Conservation (phyloP, 2,888 invertebrate species). For the Drosophila imparisetae region DNA sequence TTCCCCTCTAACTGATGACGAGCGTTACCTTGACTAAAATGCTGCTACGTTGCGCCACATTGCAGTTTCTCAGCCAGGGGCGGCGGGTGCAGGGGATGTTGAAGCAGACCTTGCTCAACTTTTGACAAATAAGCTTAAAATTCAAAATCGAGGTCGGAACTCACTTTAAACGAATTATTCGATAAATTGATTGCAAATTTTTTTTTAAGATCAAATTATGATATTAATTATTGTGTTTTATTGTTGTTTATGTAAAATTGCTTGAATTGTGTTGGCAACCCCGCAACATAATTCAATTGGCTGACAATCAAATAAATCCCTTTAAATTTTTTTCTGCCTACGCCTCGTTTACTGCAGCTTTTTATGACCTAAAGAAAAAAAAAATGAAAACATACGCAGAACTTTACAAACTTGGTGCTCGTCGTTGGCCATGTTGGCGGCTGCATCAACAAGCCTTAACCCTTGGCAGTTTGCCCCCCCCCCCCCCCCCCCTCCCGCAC, state of each 20-base stretch:
- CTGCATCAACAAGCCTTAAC: slow-evolving; percentile 23
- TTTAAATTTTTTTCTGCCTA: not conserved
- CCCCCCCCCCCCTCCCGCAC: not conserved
- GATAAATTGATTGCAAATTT: not conserved
- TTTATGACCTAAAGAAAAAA: slow-evolving; percentile 9
- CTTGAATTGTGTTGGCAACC: not conserved
- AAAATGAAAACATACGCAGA: slow-evolving; percentile 27
- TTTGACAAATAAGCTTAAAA: not conserved
- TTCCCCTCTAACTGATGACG: slow-evolving; percentile 28
- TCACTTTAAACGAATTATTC: not conserved
- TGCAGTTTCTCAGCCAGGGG: slow-evolving; percentile 11
- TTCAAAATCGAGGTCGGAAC: not conserved
- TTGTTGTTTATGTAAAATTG: not conserved
- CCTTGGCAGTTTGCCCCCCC: not conserved
- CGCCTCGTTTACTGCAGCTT: slow-evolving; percentile 13
- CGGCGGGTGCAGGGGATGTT: not conserved
- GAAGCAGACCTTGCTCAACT: not conserved
- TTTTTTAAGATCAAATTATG: not conserved
- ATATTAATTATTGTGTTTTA: not conserved
- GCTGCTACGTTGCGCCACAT: slow-evolving; percentile 22
- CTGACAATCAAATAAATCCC: not conserved
- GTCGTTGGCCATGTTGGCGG: slow-evolving; percentile 47
- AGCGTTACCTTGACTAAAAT: slow-evolving; percentile 53
- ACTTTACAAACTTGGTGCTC: slow-evolving; percentile 38
- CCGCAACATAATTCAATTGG: not conserved